Evolutionary conservation across 2,113 vertebrate genomes (phyloP), one percentile per base, ranked within the genome.

Genomic region (Polyodon spathula): DNA sequence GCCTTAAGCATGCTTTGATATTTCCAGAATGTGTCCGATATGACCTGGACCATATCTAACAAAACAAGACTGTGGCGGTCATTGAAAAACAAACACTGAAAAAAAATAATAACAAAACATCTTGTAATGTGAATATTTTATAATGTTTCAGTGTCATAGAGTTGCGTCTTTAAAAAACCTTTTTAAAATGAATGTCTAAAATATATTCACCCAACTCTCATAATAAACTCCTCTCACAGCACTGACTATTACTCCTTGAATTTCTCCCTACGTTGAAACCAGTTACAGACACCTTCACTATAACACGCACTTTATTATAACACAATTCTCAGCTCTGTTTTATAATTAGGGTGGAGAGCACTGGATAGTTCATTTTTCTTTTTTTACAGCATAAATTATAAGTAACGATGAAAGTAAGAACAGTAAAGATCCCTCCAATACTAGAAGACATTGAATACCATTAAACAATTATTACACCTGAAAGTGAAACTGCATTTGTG

Each of bases 1-100:
- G 84, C 86, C 84, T 84, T 72, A 72, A 79, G 85, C 84, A 64
- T 76, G 71, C 81, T 85, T 78, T 88, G 84, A 84, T 89, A 88
- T 89, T 87, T 89, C 76, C 79, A 73, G 73, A 56, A 41, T 77
- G 68, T 66, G 66, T 76, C 76, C 71, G 71, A 74, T 64, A 57
- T 74, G 81, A 88, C 81, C 86, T 81, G 80, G 76, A 71, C 78
- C 78, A 71, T 66, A 79, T 80, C 81, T 86, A 84, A 86, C 78
- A 75, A 65, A 83, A 73, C 76, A 74, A 78, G 78, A 85, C 82
- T 76, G 71, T 74, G 76, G 27, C 27, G 84, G 85, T 85, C 84
- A 85, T 66, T 71, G 63, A 72, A 77, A 50, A 82, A 81, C 77
- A 77, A 76, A 59, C 58, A 61, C 39, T 6, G 14, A 50, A 50